Evolutionary conservation across 2,888 invertebrate genomes (phyloP).

Genomic region (Ptilodon capucinus): DNA sequence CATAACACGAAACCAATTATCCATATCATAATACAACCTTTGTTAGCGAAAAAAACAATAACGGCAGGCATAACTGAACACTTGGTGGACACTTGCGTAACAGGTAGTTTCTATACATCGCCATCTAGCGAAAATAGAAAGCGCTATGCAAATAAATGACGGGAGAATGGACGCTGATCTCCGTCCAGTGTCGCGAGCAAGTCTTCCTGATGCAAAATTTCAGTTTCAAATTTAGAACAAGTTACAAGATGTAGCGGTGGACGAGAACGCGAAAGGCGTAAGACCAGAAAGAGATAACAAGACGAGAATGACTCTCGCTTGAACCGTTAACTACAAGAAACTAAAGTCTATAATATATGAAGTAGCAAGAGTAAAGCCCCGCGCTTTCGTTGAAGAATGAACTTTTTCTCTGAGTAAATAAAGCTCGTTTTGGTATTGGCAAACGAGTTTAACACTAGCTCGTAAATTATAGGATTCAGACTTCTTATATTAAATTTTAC

Average conservation of each 20-base stretch:
- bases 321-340: too few species aligned
- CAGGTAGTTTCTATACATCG: slow-evolving; percentile 35
- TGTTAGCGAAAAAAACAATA: slow-evolving; percentile 33
- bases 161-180: slow-evolving; percentile 48
- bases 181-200: slow-evolving; percentile 41
- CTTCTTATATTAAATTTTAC: too few species aligned
- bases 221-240: slow-evolving; percentile 25
- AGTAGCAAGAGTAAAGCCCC: too few species aligned
- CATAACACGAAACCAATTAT: slow-evolving; percentile 1
- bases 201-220: slow-evolving; percentile 61
- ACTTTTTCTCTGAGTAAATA: too few species aligned
- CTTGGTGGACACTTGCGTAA: slow-evolving; percentile 21
- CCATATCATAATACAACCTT: slow-evolving; percentile 20
- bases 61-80: slow-evolving; percentile 9
- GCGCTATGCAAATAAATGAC: slow-evolving; percentile 64
- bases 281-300: background rate
- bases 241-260: slow-evolving; percentile 5
- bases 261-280: background rate
- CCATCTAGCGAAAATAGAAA: slow-evolving; percentile 74
- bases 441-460: too few species aligned
- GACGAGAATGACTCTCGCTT: too few species aligned
- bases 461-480: too few species aligned
- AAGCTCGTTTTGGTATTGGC: too few species aligned
- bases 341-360: too few species aligned
- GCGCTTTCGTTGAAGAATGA: too few species aligned